Conservation (phyloP, 2,888 invertebrate species). For the Ommatoiulus sabulosus region DNA sequence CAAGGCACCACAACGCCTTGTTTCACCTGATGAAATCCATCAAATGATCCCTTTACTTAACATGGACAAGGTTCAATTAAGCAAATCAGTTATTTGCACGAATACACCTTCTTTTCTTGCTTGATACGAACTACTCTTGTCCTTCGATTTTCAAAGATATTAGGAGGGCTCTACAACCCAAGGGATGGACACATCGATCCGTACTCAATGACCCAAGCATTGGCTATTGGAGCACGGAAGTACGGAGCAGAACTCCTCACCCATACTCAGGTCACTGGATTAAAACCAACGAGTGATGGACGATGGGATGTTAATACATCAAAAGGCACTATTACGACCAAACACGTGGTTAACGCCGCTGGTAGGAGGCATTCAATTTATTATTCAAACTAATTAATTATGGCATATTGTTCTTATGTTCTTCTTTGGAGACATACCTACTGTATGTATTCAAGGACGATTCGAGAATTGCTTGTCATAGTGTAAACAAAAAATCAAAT, state of each 20-base stretch:
- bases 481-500: no score
- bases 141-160: constrained; percentile 63
- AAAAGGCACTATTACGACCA: constrained; percentile 65
- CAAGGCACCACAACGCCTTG: constrained; percentile 64
- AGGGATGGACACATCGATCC: constrained; percentile 70
- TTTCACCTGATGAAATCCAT: constrained; percentile 66
- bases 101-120: not conserved
- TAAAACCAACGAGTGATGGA: constrained; percentile 64
- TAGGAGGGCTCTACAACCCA: constrained; percentile 68
- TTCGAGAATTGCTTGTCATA: no score
- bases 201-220: constrained; percentile 68
- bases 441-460: no score
- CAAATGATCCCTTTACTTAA: constrained; percentile 67
- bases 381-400: no score
- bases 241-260: constrained; percentile 66
- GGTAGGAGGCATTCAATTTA: constrained; percentile 62
- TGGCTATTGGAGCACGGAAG: constrained; percentile 67
- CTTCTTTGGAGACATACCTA: no score
- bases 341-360: constrained; percentile 68
- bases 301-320: constrained; percentile 66
- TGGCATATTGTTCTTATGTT: no score
- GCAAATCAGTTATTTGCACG: constrained; percentile 18
- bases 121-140: not conserved
- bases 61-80: constrained; percentile 64
- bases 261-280: constrained; percentile 63